phyloP scores from a whole-genome alignment of 2,888 invertebrate genomes.

The Cylloceria caligata region DNA sequence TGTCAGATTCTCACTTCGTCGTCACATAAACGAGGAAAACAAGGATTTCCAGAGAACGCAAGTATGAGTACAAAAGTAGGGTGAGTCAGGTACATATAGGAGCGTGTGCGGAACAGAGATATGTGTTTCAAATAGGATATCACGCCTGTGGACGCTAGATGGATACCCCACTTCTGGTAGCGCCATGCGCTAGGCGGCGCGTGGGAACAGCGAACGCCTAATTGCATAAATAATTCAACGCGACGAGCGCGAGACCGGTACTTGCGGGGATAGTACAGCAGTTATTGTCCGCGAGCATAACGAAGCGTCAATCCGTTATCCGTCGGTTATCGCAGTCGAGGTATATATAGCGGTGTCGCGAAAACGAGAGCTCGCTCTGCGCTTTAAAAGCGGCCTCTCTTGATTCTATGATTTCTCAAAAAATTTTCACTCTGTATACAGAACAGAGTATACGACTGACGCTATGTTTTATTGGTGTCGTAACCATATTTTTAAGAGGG shows the following conservation, averaged over 20 bases:
- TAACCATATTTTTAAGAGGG: too few relatives aligned
- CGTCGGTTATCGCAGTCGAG: constrained; percentile 73
- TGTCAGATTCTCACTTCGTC: constrained; percentile 25
- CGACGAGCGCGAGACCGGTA: constrained; percentile 70
- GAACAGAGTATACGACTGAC: too few relatives aligned
- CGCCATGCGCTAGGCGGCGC: constrained; percentile 24
- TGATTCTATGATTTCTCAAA: constrained; percentile 9
- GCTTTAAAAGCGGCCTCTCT: constrained; percentile 1
- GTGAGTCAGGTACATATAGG: constrained; percentile 28
- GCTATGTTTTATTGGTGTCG: too few relatives aligned
- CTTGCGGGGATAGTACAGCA: constrained; percentile 65
- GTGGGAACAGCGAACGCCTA: constrained; percentile 72
- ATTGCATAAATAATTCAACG: constrained; percentile 83
- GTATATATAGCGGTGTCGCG: constrained; percentile 14
- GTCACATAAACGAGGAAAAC: constrained; percentile 45
- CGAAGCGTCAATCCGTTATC: constrained; percentile 78
- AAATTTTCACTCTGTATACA: neutral
- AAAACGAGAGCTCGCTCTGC: constrained; percentile 7
- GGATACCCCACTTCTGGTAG: constrained; percentile 39
- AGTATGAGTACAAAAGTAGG: constrained; percentile 42
- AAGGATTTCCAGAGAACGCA: constrained; percentile 51
- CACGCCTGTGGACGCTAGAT: constrained; percentile 48
- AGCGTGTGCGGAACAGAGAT: constrained; percentile 44
- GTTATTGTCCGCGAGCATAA: constrained; percentile 77
- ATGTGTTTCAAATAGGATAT: constrained; percentile 53